Base-by-base conservation (phyloP, 1,140 invertebrate species). In the Zaprionus kolodkinae region DNA sequence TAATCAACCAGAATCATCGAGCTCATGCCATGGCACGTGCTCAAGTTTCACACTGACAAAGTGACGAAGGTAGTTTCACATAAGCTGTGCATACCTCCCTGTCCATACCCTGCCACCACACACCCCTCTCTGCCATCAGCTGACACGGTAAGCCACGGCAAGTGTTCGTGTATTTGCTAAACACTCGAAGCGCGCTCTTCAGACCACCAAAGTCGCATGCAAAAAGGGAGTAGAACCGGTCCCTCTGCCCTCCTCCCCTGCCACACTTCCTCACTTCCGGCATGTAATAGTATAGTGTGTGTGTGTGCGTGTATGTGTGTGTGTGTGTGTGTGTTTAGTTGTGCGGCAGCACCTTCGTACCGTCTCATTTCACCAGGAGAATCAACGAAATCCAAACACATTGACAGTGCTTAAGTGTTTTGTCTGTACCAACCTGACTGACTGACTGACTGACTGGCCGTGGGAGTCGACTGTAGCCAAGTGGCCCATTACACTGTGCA, bases 321-420 rank as follows among this genome's bases (percentile, higher is more conserved):
- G n/a, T n/a, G n/a, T n/a, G n/a, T n/a, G n/a, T n/a, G n/a, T n/a
- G n/a, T n/a, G n/a, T n/a, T 35, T 7, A 36, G 45, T 52, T 52
- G 9, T 33, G 50, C 1, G 10, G 48, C 17, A 12, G 6, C 13
- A 5, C 4, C 65, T 35, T 35, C 17, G 1, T n/a, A 21, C 38
- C 21, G 15, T 11, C 25, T 63, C 64, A 74, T 81, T 78, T 72
- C 69, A 67, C 71, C 67, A 76, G 65, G 68, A 36, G 76, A 83
- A 83, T 83, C 80, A 76, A 70, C 62, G 77, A 79, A 84, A 84
- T 74, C 74, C 81, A 84, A 84, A 84, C 73, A 80, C 81, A 84
- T 84, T 84, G 81, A 74, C 73, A 74, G 69, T 69, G 66, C 77
- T 69, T 55, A 74, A 84, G 81, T 84, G 77, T 73, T 84, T 71